phyloP scores from a whole-genome alignment of 2,797 vertebrate genomes.

The Liparis tanakae region DNA sequence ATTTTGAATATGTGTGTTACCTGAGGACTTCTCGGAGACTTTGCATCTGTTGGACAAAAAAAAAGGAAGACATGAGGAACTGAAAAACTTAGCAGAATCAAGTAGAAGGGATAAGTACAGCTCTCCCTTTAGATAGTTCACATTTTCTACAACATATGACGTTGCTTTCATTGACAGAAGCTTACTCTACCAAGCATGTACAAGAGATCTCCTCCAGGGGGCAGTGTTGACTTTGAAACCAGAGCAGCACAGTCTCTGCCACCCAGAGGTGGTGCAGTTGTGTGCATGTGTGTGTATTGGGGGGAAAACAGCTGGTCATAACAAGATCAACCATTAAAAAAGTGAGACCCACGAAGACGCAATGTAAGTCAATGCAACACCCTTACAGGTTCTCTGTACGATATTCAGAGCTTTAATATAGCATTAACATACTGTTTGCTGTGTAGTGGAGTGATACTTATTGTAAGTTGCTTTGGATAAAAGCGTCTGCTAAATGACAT shows the following conservation, averaged over 20 bases:
- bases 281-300: not conserved
- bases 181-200: not conserved
- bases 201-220: slow-evolving; percentile 64
- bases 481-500: too few species aligned
- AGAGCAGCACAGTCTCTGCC: not conserved
- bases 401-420: too few species aligned
- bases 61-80: slow-evolving; percentile 43
- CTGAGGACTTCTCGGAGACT: slow-evolving; percentile 87
- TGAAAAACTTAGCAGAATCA: not conserved
- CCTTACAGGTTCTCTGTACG: not conserved
- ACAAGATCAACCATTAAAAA: not conserved
- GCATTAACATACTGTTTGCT: too few species aligned
- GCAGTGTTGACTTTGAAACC: slow-evolving; percentile 65
- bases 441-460: too few species aligned
- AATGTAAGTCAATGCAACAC: not conserved
- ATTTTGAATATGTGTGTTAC: slow-evolving; percentile 74
- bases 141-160: not conserved
- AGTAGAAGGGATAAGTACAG: not conserved
- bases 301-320: not conserved
- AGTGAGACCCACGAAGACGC: not conserved
- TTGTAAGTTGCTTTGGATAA: too few species aligned
- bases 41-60: slow-evolving; percentile 80
- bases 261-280: not conserved
- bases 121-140: not conserved
- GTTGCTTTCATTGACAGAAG: not conserved